Evolutionary conservation across 2,888 invertebrate species (phyloP).

Genomic region (Sphecodes monilicornis): DNA sequence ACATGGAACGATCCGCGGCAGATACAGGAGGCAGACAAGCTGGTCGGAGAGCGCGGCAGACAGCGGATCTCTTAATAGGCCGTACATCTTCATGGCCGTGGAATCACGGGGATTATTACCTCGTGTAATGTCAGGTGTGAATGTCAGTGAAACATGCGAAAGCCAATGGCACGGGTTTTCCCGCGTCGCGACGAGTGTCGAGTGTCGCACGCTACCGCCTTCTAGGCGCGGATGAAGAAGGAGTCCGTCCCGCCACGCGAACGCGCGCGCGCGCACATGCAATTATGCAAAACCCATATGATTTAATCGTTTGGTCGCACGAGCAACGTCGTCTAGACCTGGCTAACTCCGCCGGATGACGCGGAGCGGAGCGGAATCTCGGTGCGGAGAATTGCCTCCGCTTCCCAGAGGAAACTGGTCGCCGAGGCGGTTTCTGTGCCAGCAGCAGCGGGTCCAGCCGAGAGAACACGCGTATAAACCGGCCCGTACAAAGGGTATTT

Average conservation of each 20-base stretch:
- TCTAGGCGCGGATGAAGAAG: not conserved
- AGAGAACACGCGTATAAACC: slow-evolving; percentile 41
- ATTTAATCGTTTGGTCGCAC: slow-evolving; percentile 59
- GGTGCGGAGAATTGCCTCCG: not conserved
- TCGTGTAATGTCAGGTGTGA: slow-evolving; percentile 68
- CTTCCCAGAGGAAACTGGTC: slow-evolving; percentile 24
- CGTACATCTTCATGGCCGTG: slow-evolving; percentile 23
- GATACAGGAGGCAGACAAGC: not conserved
- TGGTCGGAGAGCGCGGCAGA: not conserved
- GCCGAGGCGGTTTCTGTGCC: slow-evolving; percentile 1
- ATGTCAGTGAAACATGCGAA: slow-evolving; percentile 67
- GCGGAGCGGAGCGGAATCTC: not conserved
- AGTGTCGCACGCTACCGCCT: not conserved
- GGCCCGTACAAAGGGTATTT: slow-evolving; percentile 35
- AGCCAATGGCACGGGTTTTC: slow-evolving; percentile 67
- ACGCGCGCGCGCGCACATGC: slow-evolving; percentile 32
- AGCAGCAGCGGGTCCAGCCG: slow-evolving; percentile 9
- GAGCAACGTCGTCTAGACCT: slow-evolving; percentile 3
- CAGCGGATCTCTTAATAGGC: slow-evolving; percentile 30
- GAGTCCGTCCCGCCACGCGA: not conserved
- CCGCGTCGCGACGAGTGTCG: slow-evolving; percentile 6
- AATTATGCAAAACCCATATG: slow-evolving; percentile 53
- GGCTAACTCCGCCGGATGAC: not conserved
- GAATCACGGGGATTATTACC: slow-evolving; percentile 48
- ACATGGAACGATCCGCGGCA: not conserved